phyloP scores from a whole-genome alignment of 2,113 vertebrate species.

The Danionella cerebrum region DNA sequence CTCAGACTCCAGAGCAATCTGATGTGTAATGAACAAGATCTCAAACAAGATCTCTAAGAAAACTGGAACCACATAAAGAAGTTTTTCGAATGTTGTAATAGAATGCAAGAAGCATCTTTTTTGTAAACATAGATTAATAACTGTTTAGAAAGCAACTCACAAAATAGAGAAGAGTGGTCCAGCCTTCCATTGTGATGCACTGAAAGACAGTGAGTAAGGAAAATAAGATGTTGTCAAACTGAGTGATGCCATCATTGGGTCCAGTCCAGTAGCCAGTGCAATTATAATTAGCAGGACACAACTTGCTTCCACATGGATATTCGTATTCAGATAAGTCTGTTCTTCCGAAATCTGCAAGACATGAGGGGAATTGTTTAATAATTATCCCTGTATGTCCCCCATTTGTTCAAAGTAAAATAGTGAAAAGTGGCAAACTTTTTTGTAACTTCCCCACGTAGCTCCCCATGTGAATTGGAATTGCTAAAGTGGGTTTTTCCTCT shows the following conservation, averaged over 20 bases:
- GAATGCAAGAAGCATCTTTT: too few species aligned
- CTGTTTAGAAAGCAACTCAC: constrained; percentile 64
- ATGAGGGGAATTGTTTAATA: not conserved
- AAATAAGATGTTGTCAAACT: constrained; percentile 99
- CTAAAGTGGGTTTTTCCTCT: too few species aligned
- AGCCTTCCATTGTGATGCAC: constrained; percentile 99
- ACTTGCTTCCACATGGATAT: constrained; percentile 79
- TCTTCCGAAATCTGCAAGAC: constrained; percentile 52
- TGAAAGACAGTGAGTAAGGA: constrained; percentile 97
- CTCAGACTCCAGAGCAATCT: too few species aligned
- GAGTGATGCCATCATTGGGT: constrained; percentile 94
- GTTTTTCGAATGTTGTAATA: too few species aligned
- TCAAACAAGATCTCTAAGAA: too few species aligned
- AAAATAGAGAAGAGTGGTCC: constrained; percentile 96
- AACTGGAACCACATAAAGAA: too few species aligned
- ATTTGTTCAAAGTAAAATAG: too few species aligned
- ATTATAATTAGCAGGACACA: constrained; percentile 76
- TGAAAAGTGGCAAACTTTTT: not conserved
- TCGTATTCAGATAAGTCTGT: constrained; percentile 54
- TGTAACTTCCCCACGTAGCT: too few species aligned
- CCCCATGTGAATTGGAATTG: too few species aligned
- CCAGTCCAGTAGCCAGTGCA: constrained; percentile 84
- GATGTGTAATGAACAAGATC: too few species aligned
- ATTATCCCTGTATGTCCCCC: too few species aligned
- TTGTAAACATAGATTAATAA: not conserved